Evolutionary conservation across 2,888 invertebrate genomes (phyloP), one percentile per base, ranked within the genome.

Genomic region (Automeris io): DNA sequence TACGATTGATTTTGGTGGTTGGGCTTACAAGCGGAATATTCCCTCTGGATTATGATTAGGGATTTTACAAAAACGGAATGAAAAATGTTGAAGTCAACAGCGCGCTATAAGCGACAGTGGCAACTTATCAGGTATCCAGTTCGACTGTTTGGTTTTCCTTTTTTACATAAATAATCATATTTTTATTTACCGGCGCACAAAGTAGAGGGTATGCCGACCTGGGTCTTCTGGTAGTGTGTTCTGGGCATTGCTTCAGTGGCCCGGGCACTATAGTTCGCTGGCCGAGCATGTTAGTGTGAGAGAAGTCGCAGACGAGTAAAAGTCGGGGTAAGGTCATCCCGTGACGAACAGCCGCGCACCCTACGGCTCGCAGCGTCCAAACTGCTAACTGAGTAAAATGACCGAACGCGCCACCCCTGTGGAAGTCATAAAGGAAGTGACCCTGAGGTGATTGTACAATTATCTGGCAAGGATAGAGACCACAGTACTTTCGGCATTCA

Each of bases 261-360:
- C 85, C 85, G 0, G 75, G 60, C 0, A 51, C 54, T 1, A 83
- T 33, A 1, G 85, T 85, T 37, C 61, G 54, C 49, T 83, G 78
- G 0, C 85, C 85, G 40, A 86, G 55, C 85, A 86, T 85, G 51
- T 86, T 85, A 5, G 83, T 86, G 57, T 86, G 85, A 0, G 85
- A 85, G 68, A 79, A 86, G 57, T 86, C 85, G 24, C 85, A 86
- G 16, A 85, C 83, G 0, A 86, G 55, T 26, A 86, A 56, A 5
- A 85, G 49, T 0, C 70, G 63, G 0, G 71, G 64, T 5, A 64
- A 58, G 0, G 44, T 43, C 0, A 46, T 41, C 0, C 81, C 78
- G 43, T 82, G 79, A 0, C 68, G 60, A 0, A 73, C 78, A 0
- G 82, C 85, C 0, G 79, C 82, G 41, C 85, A 86, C 0, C 85